Conservation (phyloP, 2,797 vertebrate genomes). For the Lepilemur septentrionalis region DNA sequence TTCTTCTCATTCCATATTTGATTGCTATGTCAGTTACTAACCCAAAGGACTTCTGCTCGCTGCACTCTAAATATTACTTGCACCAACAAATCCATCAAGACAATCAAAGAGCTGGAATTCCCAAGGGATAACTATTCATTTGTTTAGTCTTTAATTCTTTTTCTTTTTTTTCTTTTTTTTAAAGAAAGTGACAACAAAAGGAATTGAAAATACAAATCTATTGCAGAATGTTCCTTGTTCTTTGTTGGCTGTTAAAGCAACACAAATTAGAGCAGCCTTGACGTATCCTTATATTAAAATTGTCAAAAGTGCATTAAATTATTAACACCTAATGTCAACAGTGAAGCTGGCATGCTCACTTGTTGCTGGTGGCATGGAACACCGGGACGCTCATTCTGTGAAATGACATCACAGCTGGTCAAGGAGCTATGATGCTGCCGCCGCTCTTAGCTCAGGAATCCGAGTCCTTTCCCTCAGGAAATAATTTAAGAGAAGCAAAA, state of each 20-base stretch:
- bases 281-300: background rate
- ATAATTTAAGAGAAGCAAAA: background rate
- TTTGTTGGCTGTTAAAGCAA: background rate
- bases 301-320: background rate
- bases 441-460: background rate
- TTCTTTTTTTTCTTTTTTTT: background rate
- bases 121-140: background rate
- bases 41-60: background rate
- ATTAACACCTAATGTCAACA: background rate
- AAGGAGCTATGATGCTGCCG: background rate
- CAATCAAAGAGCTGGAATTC: background rate
- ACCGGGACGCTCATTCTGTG: background rate
- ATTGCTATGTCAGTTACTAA: background rate
- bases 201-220: background rate
- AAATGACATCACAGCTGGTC: background rate
- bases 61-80: constrained; percentile 20
- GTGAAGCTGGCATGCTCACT: background rate
- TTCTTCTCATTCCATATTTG: background rate
- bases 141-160: background rate
- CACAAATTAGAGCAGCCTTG: background rate
- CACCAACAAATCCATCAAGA: background rate
- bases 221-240: background rate
- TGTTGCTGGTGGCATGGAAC: background rate
- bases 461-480: background rate
- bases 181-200: constrained; percentile 4